A percentile compares a stretch with the other conserved stretches of the same genome.
Evolutionary conservation across 2,888 invertebrate species (phyloP).

Genomic region (Nomada hirtipes): DNA sequence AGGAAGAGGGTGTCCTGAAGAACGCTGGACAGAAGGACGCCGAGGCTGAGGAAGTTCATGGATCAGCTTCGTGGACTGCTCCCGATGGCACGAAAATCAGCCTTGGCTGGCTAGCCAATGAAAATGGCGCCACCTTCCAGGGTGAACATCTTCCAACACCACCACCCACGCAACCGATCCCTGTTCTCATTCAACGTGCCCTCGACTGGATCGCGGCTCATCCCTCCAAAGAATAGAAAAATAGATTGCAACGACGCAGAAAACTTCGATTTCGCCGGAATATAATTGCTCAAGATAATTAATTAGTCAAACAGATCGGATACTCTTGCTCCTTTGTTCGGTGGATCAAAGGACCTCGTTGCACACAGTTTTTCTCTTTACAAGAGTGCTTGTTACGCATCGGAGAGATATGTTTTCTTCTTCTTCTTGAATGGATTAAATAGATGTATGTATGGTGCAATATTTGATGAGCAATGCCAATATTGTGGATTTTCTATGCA

Average conservation of each 20-base stretch:
- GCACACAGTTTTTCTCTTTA: neutral
- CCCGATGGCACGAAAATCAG: constrained; percentile 82
- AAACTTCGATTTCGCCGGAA: constrained; percentile 2
- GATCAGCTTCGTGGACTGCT: constrained; percentile 81
- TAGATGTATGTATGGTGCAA: neutral
- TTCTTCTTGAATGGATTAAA: neutral
- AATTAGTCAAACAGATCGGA: too few species aligned
- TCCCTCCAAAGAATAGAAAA: constrained; percentile 75
- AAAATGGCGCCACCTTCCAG: constrained; percentile 82
- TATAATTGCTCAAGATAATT: neutral
- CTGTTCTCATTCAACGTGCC: constrained; percentile 80
- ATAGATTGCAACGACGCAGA: constrained; percentile 52
- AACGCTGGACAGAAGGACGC: constrained; percentile 79
- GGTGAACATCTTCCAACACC: constrained; percentile 84
- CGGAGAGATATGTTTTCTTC: neutral
- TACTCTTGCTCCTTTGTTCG: neutral
- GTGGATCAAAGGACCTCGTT: neutral
- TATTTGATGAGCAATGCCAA: neutral
- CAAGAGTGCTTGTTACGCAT: neutral
- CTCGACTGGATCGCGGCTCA: constrained; percentile 79
- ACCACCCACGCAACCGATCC: constrained; percentile 80
- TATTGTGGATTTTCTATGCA: neutral
- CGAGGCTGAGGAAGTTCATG: constrained; percentile 79
- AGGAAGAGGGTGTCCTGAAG: constrained; percentile 81
- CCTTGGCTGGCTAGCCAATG: constrained; percentile 83